Base-by-base conservation (phyloP, 2,888 invertebrate species). In the Ariolimax columbianus region DNA sequence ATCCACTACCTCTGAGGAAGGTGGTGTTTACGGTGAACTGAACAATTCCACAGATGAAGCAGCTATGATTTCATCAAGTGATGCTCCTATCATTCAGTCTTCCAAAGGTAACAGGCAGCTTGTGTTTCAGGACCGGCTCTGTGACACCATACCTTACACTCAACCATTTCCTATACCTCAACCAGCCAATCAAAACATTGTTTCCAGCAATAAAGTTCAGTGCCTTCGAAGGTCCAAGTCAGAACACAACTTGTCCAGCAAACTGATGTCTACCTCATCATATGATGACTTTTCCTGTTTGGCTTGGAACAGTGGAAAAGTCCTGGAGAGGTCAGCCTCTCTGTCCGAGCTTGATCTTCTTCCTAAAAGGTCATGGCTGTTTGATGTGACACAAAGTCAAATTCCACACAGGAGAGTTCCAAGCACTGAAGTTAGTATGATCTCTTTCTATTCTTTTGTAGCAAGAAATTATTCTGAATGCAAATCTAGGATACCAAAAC, bases 301-400 rank as follows among this genome's bases (percentile, higher is more conserved):
- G 14, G 47, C 63, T 36, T 84, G 84, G 84, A 63, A 84, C 79
- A 84, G 84, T 51, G 75, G 84, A n/a, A 79, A 75, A 63, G 47
- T 85, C 6, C 63, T 85, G 1, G 81, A 85, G 33, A 75, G 85
- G 19, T 85, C 85, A 19, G 40, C 40, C 1, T 85, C 85, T 0
- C 47, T 77, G 40, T 77, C 80, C 1, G 81, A 85, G 33, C 36
- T 85, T 30, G 85, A 85, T 40, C 77, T 75, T 59, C 63, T 85
- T 30, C 23, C 77, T 55, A 47, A 83, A 51, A 77, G 78, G 36
- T 77, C 51, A 43, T 38, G 78, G 78, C 14, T 78, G 1, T 70
- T 40, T 55, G 73, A 59, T 59, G 59, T 36, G 14, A 17, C 68
- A 23, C 33, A 66, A 11, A 26, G n/a, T 59, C 51, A 59, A 36